Evolutionary conservation across 2,113 vertebrate genomes (phyloP).

Genomic region (Colaptes auratus): DNA sequence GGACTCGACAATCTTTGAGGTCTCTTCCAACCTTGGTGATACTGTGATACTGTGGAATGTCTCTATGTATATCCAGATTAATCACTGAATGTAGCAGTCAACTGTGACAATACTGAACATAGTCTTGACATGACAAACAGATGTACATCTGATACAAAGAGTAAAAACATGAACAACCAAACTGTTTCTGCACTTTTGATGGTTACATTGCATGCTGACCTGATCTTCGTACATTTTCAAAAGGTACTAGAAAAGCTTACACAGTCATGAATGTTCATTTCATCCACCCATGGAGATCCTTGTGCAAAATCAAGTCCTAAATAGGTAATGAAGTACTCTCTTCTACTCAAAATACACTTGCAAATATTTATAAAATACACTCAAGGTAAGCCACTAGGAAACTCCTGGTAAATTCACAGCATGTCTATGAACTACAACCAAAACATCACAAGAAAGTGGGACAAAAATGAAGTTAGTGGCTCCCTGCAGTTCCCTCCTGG

Average conservation of each 20-base stretch:
- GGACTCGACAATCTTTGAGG: no score
- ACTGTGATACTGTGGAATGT: no score
- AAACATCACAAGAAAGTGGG: neutral
- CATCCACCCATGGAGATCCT: neutral
- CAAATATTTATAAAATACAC: neutral
- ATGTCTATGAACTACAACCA: neutral
- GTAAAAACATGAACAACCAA: neutral
- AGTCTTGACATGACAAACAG: neutral
- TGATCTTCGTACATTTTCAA: neutral
- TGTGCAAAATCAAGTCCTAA: neutral
- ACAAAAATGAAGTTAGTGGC: neutral
- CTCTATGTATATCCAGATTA: neutral
- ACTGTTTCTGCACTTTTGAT: neutral
- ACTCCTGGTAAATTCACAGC: neutral
- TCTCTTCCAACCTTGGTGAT: no score
- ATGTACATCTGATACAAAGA: neutral
- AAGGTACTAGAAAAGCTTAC: neutral
- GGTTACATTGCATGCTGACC: neutral
- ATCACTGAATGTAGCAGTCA: neutral
- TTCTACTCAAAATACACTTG: neutral
- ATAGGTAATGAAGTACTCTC: neutral
- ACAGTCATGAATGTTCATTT: neutral
- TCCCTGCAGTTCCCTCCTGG: neutral
- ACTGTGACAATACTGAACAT: neutral
- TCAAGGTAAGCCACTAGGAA: neutral